Percentiles rank a stretch among this genome's conserved stretches.
phyloP scores from a whole-genome alignment of 2,113 vertebrate species.

The Ramphastos sulfuratus region DNA sequence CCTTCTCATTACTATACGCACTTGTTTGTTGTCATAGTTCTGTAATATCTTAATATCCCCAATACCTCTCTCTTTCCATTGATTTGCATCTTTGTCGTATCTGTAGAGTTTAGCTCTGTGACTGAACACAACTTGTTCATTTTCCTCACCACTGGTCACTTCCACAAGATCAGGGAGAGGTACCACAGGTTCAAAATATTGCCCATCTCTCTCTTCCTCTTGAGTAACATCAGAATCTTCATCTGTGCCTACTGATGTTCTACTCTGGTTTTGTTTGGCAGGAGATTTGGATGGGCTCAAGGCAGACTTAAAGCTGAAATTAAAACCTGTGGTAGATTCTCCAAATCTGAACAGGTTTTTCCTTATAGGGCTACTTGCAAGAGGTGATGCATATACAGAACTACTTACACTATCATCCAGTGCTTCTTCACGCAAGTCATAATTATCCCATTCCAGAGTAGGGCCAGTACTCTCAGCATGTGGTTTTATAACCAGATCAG shows the following conservation, averaged over 20 bases:
- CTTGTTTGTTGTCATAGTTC: conserved; percentile 86
- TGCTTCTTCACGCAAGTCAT: conserved; percentile 86
- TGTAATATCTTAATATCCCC: conserved; percentile 96
- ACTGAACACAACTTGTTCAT: conserved; percentile 93
- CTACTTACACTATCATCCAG: conserved; percentile 85
- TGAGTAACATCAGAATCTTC: conserved; percentile 91
- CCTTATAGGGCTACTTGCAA: conserved; percentile 84
- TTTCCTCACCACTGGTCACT: conserved; percentile 93
- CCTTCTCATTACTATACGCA: conserved; percentile 95
- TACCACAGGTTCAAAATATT: conserved; percentile 96
- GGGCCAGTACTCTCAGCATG: conserved; percentile 82
- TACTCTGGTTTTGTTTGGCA: conserved; percentile 89
- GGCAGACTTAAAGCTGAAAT: conserved; percentile 94
- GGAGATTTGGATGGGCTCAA: conserved; percentile 94
- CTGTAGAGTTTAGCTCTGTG: conserved; percentile 96
- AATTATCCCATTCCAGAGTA: conserved; percentile 94
- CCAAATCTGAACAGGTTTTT: conserved; percentile 96
- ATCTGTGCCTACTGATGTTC: conserved; percentile 87
- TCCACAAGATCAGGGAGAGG: conserved; percentile 93
- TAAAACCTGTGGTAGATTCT: conserved; percentile 92
- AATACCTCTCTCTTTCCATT: conserved; percentile 98
- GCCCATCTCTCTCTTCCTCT: conserved; percentile 92
- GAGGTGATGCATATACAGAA: conserved; percentile 85
- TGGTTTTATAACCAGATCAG: conserved; percentile 74
- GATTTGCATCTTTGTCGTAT: conserved; percentile 87